These are phyloP conservation scores for Acholoe squamosa DNA, from an alignment of 2,888 invertebrate genomes.

Conservation along the genomic window DNA sequence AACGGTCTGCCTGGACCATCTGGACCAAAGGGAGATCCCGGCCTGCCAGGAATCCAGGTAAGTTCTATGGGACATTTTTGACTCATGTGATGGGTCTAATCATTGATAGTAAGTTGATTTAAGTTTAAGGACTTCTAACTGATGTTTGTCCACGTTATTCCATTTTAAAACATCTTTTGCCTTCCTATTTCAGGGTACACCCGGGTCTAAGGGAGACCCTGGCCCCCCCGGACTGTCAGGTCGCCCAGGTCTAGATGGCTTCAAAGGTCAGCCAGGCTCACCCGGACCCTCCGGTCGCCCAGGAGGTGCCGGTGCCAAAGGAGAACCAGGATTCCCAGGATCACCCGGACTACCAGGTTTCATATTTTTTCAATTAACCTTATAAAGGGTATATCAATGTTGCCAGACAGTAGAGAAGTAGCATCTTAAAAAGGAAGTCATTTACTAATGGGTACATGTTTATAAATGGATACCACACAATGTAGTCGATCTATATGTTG, in stretches of 20 bases:
- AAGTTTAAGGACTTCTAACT: too few species aligned
- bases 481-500: too few species aligned
- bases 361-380: background rate
- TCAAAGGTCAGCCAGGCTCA: constrained; percentile 62
- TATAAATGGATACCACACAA: too few species aligned
- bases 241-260: constrained; percentile 65
- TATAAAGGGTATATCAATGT: too few species aligned
- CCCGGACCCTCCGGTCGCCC: constrained; percentile 64
- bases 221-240: constrained; percentile 68
- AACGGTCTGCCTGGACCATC: constrained; percentile 62
- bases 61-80: background rate
- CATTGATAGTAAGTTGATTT: too few species aligned
- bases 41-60: constrained; percentile 64
- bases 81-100: too few species aligned
- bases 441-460: too few species aligned
- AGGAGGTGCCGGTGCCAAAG: constrained; percentile 59
- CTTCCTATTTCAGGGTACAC: background rate
- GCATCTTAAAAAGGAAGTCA: too few species aligned
- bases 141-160: too few species aligned
- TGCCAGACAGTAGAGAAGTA: too few species aligned
- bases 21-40: constrained; percentile 65
- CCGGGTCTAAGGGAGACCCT: constrained; percentile 65
- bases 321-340: constrained; percentile 63
- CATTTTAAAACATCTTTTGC: too few species aligned
- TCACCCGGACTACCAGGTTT: constrained; percentile 63